Base-by-base conservation (phyloP, 2,113 vertebrate species). In the Columbina picui region DNA sequence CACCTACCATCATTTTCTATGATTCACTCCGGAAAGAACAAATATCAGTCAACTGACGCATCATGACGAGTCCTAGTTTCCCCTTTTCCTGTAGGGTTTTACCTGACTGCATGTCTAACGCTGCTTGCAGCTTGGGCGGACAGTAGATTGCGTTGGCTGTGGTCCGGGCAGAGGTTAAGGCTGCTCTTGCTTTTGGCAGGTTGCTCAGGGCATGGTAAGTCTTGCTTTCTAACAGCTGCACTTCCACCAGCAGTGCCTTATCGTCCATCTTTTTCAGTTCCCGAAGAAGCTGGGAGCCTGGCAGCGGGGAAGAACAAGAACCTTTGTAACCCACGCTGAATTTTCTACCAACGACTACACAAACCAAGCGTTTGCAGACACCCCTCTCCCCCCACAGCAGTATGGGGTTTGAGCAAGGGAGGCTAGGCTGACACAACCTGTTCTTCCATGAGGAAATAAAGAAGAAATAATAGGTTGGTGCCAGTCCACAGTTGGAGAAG, bases 251-350 rank as follows among this genome's bases (percentile, higher is more conserved):
- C 93, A 99, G 98, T n/a, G 99, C 99, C 97, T 99, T 99, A 97
- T 99, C 99, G 30, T 99, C 99, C 99, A 99, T 99, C 98, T 99
- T 99, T 95, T 99, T 99, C 95, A 99, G 98, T 78, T 99, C 99
- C 90, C 99, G 98, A 11, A 99, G 98, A 93, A 99, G 97, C 97
- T 99, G 99, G 84, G 99, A 98, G 64, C 99, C 99, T 99, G 73
- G 50, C 57, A 84, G 84, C 11, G 34, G 23, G 79, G 26, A 68
- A 59, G 69, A 82, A 71, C 26, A 59, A 12, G 39, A 80, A 36
- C 5, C 30, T 79, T 73, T 19, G 38, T 16, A 6, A 95, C 20
- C 53, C 47, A 63, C 68, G 74, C 71, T 30, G 55, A 63, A 30
- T 34, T 49, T 23, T 23, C 26, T 34, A 16, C 0, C 75, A 25